Evolutionary conservation across 2,888 invertebrate species (phyloP), one percentile per base, ranked within the genome.

Genomic region (Dendrolimus pini): DNA sequence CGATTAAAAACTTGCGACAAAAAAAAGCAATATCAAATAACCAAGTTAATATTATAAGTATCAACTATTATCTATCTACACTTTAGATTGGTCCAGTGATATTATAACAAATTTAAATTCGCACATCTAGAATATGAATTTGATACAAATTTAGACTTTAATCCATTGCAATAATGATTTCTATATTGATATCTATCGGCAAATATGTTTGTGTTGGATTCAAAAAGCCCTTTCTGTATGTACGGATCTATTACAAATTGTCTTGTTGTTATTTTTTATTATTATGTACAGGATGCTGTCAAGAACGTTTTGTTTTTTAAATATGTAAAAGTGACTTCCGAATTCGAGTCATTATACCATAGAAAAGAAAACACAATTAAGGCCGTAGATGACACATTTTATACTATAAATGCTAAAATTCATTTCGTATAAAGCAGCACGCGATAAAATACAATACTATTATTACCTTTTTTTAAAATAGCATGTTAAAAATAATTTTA

Each of bases 211-310:
- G 56, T 58, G 60, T 59, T 61, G 69, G 68, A 63, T 62, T 67
- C 64, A 67, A 74, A 64, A 67, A 78, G 78, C 81, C 79, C 81
- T 82, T 83, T 80, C 80, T 79, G 75, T 81, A 80, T 80, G 80
- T 83, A 82, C 85, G 83, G 85, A 82, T 86, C 84, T 83, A 80
- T 84, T 82, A 81, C 80, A 78, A 78, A 79, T 80, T 73, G 77
- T 78, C 70, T 78, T 77, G 75, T 78, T 70, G 75, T 80, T 66
- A 63, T 75, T 78, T 81, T 74, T 67, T 70, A 64, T 60, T 61
- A 55, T 58, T 54, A 58, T 65, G 54, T 65, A 85, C 72, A 84
- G 82, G 77, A 7, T 81, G 87, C 57, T 76, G 57, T 47, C 30
- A 30, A 30, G 30, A 30, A 30, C 30, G 3, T 30, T 30, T 30